phyloP scores from a whole-genome alignment of 64 coral and sea anemone genomes.

The Montipora capricornis region DNA sequence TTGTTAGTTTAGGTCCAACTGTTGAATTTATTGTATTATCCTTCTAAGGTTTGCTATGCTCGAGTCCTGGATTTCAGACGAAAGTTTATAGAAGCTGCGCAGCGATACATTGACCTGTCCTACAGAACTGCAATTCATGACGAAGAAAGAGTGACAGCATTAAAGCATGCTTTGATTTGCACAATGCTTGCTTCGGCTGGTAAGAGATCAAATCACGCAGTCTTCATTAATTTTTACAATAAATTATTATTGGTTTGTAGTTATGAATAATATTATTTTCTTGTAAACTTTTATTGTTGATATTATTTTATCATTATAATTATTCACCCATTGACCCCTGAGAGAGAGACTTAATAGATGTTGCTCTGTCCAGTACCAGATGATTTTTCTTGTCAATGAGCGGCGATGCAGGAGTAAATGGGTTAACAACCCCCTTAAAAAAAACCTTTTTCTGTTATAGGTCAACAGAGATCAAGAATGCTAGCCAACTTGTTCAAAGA shows the following conservation, averaged over 20 bases:
- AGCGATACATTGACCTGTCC: slow-evolving; percentile 96
- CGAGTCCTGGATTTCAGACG: slow-evolving; percentile 96
- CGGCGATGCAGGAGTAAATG: too few relatives aligned
- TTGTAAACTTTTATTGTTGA: too few relatives aligned
- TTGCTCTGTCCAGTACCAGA: too few relatives aligned
- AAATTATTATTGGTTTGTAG: too few relatives aligned
- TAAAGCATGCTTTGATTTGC: slow-evolving; percentile 96
- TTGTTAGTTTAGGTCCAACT: too few relatives aligned
- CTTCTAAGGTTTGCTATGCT: slow-evolving; percentile 94
- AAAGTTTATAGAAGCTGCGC: slow-evolving; percentile 99
- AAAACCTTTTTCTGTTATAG: slow-evolving; percentile 5
- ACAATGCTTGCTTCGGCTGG: slow-evolving; percentile 97
- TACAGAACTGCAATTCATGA: slow-evolving; percentile 94
- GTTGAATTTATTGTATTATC: neutral
- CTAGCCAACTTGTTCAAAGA: slow-evolving; percentile 97
- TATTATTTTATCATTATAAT: too few relatives aligned
- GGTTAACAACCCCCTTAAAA: too few relatives aligned
- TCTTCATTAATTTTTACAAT: too few relatives aligned
- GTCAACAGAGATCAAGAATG: slow-evolving; percentile 97
- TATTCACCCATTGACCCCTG: too few relatives aligned
- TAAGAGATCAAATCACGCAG: neutral
- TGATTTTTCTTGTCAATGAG: too few relatives aligned
- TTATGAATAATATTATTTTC: too few relatives aligned
- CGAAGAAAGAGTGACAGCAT: slow-evolving; percentile 94
- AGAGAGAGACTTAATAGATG: too few relatives aligned